A percentile compares a stretch with the other conserved stretches of the same genome.
These are phyloP conservation scores for Corythornis cristatus DNA, from an alignment of 2,113 vertebrate species.

Conservation along the genomic window DNA sequence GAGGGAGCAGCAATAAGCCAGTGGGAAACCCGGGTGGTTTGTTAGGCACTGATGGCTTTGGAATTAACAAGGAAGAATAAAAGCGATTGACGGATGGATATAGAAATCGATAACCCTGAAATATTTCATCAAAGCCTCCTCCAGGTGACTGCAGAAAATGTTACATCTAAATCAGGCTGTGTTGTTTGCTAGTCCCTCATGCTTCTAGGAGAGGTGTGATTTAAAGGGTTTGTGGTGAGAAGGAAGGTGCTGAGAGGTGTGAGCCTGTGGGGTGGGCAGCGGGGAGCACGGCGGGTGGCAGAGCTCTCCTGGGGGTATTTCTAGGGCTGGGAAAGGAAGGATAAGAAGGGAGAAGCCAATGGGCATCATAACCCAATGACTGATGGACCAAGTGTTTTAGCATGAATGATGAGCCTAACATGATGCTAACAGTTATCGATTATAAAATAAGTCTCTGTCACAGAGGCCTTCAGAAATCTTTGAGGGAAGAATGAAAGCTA, in stretches of 20 bases:
- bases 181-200: background rate
- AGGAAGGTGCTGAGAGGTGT: background rate
- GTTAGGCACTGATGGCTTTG: background rate
- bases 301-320: background rate
- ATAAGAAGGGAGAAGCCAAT: background rate
- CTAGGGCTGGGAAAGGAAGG: background rate
- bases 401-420: conserved; percentile 72
- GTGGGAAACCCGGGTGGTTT: background rate
- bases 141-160: conserved; percentile 37
- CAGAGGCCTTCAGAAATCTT: conserved; percentile 42
- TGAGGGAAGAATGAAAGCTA: background rate
- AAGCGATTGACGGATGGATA: background rate
- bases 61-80: background rate
- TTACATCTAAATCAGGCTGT: conserved; percentile 26
- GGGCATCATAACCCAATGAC: background rate
- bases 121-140: conserved; percentile 37
- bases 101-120: conserved; percentile 23
- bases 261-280: background rate
- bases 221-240: background rate
- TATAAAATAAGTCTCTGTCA: conserved; percentile 68
- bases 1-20: background rate
- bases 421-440: conserved; percentile 73
- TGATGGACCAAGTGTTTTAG: conserved; percentile 63
- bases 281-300: background rate
- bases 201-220: background rate